phyloP scores from a whole-genome alignment of 2,797 vertebrate genomes.

The Sphenopsis melanotis region DNA sequence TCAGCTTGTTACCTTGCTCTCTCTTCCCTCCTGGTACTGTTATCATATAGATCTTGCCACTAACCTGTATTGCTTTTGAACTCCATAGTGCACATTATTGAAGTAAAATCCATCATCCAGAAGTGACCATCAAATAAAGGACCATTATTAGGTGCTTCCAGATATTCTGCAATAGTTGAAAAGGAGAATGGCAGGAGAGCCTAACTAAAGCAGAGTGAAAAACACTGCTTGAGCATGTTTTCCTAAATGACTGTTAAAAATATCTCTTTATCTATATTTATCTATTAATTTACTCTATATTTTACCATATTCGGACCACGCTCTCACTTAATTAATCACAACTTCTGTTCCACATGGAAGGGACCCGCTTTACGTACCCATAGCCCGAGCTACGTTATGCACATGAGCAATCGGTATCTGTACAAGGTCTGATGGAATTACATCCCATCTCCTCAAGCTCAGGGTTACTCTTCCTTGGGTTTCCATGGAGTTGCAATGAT shows the following conservation, averaged over 20 bases:
- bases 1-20: background rate
- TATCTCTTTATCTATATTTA: background rate
- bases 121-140: background rate
- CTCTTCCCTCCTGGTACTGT: background rate
- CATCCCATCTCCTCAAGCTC: background rate
- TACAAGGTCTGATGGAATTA: background rate
- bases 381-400: background rate
- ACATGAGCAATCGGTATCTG: background rate
- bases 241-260: background rate
- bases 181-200: background rate
- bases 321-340: background rate
- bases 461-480: background rate
- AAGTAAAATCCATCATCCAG: background rate
- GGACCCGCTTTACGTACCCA: background rate
- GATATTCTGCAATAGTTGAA: background rate
- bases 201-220: background rate
- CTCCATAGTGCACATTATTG: background rate
- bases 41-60: background rate
- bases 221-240: background rate
- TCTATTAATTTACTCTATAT: background rate
- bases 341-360: background rate
- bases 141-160: background rate
- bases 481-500: background rate
- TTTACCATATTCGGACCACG: background rate
- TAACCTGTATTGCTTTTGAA: background rate